Percentiles rank a stretch among this genome's conserved stretches.
Conservation (phyloP, 1,140 invertebrate genomes). For the Dryas iulia region DNA sequence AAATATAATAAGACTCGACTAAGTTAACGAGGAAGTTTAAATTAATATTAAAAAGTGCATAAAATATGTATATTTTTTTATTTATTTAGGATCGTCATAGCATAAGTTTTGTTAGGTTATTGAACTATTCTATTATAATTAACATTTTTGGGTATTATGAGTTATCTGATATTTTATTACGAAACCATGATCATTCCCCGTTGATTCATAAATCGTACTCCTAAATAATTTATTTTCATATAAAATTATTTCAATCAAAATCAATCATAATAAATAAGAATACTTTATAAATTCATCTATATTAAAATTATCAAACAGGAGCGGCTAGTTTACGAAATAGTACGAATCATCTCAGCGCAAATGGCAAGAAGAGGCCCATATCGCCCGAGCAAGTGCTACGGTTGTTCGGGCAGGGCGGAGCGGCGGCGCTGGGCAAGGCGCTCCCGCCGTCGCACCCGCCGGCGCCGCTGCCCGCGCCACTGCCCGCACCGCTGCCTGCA, state of each 20-base stretch:
- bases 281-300: background rate
- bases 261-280: no score
- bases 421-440: slow-evolving; percentile 66
- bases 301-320: slow-evolving; percentile 36
- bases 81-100: no score
- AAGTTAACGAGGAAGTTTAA: background rate
- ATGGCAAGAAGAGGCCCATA: slow-evolving; percentile 85
- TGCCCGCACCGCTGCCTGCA: slow-evolving; percentile 55
- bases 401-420: slow-evolving; percentile 81
- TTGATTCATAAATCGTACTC: no score
- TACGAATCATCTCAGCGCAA: slow-evolving; percentile 64
- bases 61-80: background rate
- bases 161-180: no score
- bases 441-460: slow-evolving; percentile 64
- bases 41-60: background rate
- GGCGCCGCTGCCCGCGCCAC: slow-evolving; percentile 57
- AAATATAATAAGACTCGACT: background rate
- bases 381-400: slow-evolving; percentile 89
- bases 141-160: no score
- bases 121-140: no score
- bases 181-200: no score
- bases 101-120: no score
- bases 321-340: slow-evolving; percentile 67
- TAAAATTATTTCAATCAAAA: no score
- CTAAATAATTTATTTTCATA: no score